Base-by-base conservation (phyloP, 2,888 invertebrate species). In the Callimorpha dominula region DNA sequence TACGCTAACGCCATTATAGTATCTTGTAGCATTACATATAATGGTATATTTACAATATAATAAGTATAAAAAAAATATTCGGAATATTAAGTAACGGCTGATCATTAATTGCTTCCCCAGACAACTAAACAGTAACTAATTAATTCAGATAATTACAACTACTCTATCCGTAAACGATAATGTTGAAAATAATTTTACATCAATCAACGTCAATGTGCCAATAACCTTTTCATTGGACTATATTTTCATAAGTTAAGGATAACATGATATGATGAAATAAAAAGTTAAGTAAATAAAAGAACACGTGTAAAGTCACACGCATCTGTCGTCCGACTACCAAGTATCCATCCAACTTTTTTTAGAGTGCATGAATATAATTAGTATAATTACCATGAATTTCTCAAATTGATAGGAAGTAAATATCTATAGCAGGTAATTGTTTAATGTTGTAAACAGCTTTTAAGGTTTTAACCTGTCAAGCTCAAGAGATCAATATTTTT, bases 241-340 rank as follows among this genome's bases (percentile, higher is more conserved):
- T 42, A n/a, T n/a, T n/a, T 65, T 69, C 70, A 73, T 77, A 78
- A 71, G 60, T 60, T 60, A 60, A 77, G 71, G 77, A 82, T 80
- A 69, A 72, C 52, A 78, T 75, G 73, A 15, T n/a, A 82, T 83
- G 83, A 83, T 80, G 82, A 76, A 77, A 78, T n/a, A 75, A 76
- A 63, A 79, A 74, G 54, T 78, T 77, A 71, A 70, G 68, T 74
- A 70, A 78, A 80, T 80, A 83, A 77, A 70, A 72, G 70, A 82
- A 80, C 83, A 83, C 83, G 82, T 82, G 83, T 80, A 79, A 76
- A 78, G 75, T 69, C 75, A 74, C 78, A 73, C 78, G 74, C 83
- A 78, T 83, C 71, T 80, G 78, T 80, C 75, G 77, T 75, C 64
- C 71, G 70, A 72, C 46, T 78, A 65, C n/a, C 15, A 64, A 3